phyloP scores from a whole-genome alignment of 2,797 vertebrate genomes.

The Rhabdophis nuchalis region DNA sequence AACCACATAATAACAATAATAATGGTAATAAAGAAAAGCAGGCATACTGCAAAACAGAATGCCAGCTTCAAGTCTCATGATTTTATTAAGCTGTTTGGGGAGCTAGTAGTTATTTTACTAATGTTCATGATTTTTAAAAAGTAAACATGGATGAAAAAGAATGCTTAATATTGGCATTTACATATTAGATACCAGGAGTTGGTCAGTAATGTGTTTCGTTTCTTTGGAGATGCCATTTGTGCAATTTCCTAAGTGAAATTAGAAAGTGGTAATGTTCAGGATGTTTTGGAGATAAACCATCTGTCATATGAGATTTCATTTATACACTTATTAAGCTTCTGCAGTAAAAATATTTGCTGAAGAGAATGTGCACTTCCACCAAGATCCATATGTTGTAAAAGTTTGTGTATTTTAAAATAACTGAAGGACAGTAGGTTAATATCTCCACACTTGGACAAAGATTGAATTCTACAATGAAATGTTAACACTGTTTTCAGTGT shows the following conservation, averaged over 20 bases:
- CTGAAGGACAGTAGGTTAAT: not conserved
- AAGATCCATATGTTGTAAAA: not conserved
- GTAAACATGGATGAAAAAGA: not conserved
- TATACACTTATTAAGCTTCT: constrained; percentile 8
- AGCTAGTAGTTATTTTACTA: not conserved
- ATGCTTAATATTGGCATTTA: not conserved
- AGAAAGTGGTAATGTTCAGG: constrained; percentile 6
- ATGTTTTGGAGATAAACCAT: not conserved
- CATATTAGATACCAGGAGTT: not conserved
- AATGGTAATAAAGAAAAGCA: not conserved
- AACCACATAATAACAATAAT: not conserved
- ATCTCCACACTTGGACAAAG: not conserved
- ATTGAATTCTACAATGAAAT: not conserved
- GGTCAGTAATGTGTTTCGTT: not conserved
- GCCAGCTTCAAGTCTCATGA: not conserved
- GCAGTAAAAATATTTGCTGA: constrained; percentile 17
- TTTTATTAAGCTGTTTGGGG: not conserved
- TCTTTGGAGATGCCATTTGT: not conserved
- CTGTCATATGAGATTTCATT: constrained; percentile 16
- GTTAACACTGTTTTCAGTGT: not conserved
- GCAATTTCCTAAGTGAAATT: not conserved
- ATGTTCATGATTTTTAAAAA: not conserved
- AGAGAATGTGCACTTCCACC: not conserved
- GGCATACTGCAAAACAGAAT: not conserved
- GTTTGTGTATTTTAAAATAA: not conserved